These are phyloP conservation scores for Anarhynchus alexandrinus DNA, from an alignment of 2,113 vertebrate species.

Conservation along the genomic window DNA sequence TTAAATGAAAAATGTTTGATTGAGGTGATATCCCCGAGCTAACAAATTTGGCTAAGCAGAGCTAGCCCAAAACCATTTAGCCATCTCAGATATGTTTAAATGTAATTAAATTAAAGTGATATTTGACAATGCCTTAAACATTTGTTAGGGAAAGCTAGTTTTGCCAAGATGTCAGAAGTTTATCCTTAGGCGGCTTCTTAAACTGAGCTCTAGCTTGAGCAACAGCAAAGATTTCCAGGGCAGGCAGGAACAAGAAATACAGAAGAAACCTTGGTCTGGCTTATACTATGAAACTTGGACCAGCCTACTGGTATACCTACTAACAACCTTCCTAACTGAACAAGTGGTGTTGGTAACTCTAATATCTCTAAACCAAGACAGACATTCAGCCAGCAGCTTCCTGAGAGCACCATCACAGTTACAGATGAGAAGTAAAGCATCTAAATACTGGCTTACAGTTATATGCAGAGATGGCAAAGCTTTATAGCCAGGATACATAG, in stretches of 20 bases:
- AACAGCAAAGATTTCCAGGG: not conserved
- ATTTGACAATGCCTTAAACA: slow-evolving; percentile 18
- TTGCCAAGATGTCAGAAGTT: slow-evolving; percentile 18
- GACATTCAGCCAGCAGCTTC: not conserved
- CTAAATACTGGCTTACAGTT: not conserved
- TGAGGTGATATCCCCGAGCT: not conserved
- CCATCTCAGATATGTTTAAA: not conserved
- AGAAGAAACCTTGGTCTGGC: not conserved
- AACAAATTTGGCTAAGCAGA: not conserved
- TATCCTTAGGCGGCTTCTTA: slow-evolving; percentile 26
- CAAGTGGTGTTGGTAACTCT: not conserved
- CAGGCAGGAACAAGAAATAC: slow-evolving; percentile 27
- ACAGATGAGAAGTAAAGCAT: not conserved
- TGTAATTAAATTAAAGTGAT: slow-evolving; percentile 20
- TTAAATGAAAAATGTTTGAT: not conserved
- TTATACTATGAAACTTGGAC: not conserved
- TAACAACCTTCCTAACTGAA: not conserved
- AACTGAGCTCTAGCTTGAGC: not conserved
- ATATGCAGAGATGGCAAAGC: not conserved
- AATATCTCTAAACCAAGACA: not conserved
- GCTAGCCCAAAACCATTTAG: slow-evolving; percentile 1
- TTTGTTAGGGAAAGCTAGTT: not conserved
- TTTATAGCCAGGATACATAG: not conserved
- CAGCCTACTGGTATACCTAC: not conserved
- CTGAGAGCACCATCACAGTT: not conserved